phyloP scores from a whole-genome alignment of 2,888 invertebrate genomes.

The Beris morrisii region DNA sequence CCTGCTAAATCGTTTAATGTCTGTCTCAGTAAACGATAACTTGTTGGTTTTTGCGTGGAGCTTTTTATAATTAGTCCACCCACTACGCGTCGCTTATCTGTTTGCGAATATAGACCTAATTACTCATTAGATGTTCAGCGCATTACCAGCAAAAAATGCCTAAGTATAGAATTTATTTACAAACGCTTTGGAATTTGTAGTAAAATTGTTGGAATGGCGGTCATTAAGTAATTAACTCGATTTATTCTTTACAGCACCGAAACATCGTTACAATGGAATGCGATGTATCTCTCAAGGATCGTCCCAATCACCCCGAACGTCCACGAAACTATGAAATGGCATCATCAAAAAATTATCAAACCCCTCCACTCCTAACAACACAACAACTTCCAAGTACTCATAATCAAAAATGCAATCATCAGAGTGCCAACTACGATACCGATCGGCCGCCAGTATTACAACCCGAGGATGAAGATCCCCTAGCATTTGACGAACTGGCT shows the following conservation, averaged over 20 bases:
- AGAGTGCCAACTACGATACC: background rate
- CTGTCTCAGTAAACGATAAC: too few species aligned
- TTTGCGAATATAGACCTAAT: too few species aligned
- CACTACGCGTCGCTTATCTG: too few species aligned
- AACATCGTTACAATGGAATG: constrained; percentile 42
- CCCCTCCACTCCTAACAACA: background rate
- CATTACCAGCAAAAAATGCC: too few species aligned
- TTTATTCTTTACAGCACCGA: constrained; percentile 16
- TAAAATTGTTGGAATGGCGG: too few species aligned
- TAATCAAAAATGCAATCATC: background rate
- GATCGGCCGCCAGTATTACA: constrained; percentile 28
- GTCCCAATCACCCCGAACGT: background rate
- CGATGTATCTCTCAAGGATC: constrained; percentile 42
- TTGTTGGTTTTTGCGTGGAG: too few species aligned
- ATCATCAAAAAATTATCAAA: constrained; percentile 1
- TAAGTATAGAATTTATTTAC: too few species aligned
- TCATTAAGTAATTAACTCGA: background rate
- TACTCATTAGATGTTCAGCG: too few species aligned
- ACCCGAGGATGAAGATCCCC: constrained; percentile 50
- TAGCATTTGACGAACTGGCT: constrained; percentile 45
- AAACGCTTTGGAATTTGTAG: too few species aligned
- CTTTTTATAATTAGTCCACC: too few species aligned
- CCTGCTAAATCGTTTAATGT: too few species aligned
- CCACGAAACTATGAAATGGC: background rate
- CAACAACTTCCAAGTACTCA: background rate